Base-by-base conservation (phyloP, 37 sponge, comb jelly and placozoan species). In the Corticium candelabrum region DNA sequence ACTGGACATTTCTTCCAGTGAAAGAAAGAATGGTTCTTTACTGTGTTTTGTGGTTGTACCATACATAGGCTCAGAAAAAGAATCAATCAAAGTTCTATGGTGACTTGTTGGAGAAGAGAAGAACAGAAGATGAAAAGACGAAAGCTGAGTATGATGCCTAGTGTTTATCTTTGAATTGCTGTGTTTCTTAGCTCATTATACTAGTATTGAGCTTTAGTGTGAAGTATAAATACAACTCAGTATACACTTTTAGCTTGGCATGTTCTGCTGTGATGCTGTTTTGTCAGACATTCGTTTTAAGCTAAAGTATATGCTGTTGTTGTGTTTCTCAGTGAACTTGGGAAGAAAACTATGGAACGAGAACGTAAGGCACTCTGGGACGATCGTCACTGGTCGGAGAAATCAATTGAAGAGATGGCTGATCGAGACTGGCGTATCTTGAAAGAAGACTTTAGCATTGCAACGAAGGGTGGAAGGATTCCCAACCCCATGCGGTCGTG, bases 351-450 rank as follows among this genome's bases (percentile, higher is more conserved):
- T 68, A 78, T 76, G 38, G 83, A 79, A 37, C 88, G 88, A 68
- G 99, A 93, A 36, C 56, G 69, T 35, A 79, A 82, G 74, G 43
- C 74, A 75, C 41, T 38, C 11, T 97, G 74, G 70, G 99, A 97
- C 67, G 91, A 90, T 35, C 74, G 99, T 1, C 99, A 97, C 68
- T 97, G 99, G 99, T 75, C 89, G 0, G 90, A 93, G 37, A 97
- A 97, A 79, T 38, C 74, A 0, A 74, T 90, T 79, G 86, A 80
- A 1, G 86, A 90, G 67, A 97, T 97, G 99, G 41, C 79, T 2
- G 94, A 97, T 40, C 68, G 99, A n/a, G 99, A 97, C 71, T 97
- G 99, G 99, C 71, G 99, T 38, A 97, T 97, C 33, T 93, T 97
- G 77, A 85, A 85, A 21, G 97, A 96, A 80, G 99, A 97, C 67